Evolutionary conservation across 2,888 invertebrate genomes (phyloP), one percentile per base, ranked within the genome.

Genomic region (Leucozona laternaria): DNA sequence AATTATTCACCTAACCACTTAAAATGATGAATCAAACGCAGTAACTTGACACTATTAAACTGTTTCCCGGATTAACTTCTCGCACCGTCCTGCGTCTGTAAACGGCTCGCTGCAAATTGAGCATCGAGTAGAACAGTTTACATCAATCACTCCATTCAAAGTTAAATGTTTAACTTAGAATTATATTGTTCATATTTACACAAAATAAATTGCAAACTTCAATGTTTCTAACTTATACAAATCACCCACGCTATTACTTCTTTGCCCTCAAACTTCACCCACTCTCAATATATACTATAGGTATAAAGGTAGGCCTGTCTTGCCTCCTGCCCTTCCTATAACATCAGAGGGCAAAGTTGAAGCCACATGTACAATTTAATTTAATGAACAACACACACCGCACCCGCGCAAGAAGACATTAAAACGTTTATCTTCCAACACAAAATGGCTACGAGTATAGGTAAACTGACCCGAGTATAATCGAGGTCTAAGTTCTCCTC

Each of bases 371-470:
- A 78, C 81, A 81, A 85, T 77, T 85, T 70, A 73, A 57, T 85
- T 78, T 81, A 81, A 85, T 70, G 73, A 85, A 85, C 77, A 48
- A 48, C 81, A 80, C 48, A 77, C 71, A 76, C 76, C 79, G 76
- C 84, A 77, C 58, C 72, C 25, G 13, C 72, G 60, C 80, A 77
- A 76, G 71, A 79, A 76, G 66, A 80, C 80, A 77, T 77, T 62
- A 55, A 66, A 77, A 57, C 76, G 73, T 83, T 83, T 83, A 73
- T 78, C 73, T 68, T 11, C 43, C 17, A 70, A 70, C 57, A 84
- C 77, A 86, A 81, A 86, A 86, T 81, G 85, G 83, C 83, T 71
- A 55, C 70, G 53, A 53, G 37, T 40, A 13, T 11, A 34, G 10
- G 10, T 28, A 13, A 25, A 70, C 81, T 81, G 86, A 80, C 76